Percentiles rank a stretch among this genome's conserved stretches.
These are phyloP conservation scores for Dipodomys spectabilis DNA, from an alignment of 2,113 vertebrate species.

Conservation along the genomic window DNA sequence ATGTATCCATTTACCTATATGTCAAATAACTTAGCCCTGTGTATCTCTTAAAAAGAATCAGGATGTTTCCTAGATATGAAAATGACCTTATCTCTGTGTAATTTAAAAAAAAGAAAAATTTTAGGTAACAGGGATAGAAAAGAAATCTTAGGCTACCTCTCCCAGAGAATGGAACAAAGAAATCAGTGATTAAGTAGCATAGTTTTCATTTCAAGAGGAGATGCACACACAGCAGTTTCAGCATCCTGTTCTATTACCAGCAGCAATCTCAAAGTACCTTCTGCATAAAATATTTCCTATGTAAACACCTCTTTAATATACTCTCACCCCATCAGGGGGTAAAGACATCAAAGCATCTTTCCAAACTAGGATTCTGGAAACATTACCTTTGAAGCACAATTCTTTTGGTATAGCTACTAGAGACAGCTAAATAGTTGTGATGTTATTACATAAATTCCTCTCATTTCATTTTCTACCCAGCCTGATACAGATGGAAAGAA, in stretches of 20 bases:
- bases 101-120: not conserved
- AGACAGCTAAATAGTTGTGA: slow-evolving; percentile 20
- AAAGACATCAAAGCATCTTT: slow-evolving; percentile 44
- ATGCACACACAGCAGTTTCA: not conserved
- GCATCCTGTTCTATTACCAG: slow-evolving; percentile 19
- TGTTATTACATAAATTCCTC: not conserved
- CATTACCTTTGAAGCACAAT: slow-evolving; percentile 12
- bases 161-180: not conserved
- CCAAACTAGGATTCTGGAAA: slow-evolving; percentile 12
- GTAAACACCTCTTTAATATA: slow-evolving; percentile 48
- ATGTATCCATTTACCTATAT: not conserved
- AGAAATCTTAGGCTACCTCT: not conserved
- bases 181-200: not conserved
- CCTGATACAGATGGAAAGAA: not conserved
- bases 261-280: slow-evolving; percentile 45
- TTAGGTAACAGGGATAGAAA: not conserved
- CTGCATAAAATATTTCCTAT: slow-evolving; percentile 37
- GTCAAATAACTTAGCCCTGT: not conserved
- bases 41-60: not conserved
- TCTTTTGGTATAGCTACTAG: slow-evolving; percentile 36
- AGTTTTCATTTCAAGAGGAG: slow-evolving; percentile 20
- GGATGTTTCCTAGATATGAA: not conserved
- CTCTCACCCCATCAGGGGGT: not conserved
- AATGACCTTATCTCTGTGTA: not conserved
- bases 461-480: slow-evolving; percentile 2